phyloP scores from a whole-genome alignment of 2,113 vertebrate species.

The Aspidoscelis tigris region DNA sequence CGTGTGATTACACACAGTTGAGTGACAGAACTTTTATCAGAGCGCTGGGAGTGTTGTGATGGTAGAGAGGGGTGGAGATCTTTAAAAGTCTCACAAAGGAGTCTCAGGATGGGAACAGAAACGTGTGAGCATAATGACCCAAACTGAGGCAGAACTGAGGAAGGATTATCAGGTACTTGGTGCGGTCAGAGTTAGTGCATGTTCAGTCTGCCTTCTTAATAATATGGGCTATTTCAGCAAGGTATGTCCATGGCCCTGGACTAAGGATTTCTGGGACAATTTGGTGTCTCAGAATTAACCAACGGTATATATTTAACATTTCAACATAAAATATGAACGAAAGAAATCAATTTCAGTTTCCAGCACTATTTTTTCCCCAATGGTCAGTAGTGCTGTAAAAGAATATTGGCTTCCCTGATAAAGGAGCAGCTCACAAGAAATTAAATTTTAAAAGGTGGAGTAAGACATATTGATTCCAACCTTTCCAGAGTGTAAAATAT shows the following conservation, averaged over 20 bases:
- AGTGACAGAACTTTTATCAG: too few species aligned
- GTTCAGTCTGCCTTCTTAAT: too few species aligned
- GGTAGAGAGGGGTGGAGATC: too few species aligned
- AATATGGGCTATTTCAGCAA: too few species aligned
- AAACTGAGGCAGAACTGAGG: too few species aligned
- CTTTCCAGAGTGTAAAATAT: slow-evolving; percentile 59
- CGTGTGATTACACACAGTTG: too few species aligned
- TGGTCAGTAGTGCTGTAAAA: slow-evolving; percentile 28
- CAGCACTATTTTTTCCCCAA: slow-evolving; percentile 1
- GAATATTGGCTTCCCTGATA: slow-evolving; percentile 33
- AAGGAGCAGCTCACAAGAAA: slow-evolving; percentile 37
- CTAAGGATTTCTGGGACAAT: slow-evolving; percentile 3
- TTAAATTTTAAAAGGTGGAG: slow-evolving; percentile 39
- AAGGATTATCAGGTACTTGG: too few species aligned
- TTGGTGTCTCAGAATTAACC: slow-evolving; percentile 35
- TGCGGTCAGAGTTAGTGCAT: too few species aligned
- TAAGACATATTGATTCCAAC: slow-evolving; percentile 39
- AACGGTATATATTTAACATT: slow-evolving; percentile 25
- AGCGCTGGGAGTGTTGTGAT: too few species aligned
- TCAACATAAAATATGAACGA: slow-evolving; percentile 18
- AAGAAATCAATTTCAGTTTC: slow-evolving; percentile 23
- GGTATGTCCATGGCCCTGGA: not conserved
- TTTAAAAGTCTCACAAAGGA: too few species aligned
- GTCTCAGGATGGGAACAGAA: too few species aligned
- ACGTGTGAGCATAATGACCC: too few species aligned